Conservation (phyloP, 2,113 vertebrate species). For the Bos javanicus region DNA sequence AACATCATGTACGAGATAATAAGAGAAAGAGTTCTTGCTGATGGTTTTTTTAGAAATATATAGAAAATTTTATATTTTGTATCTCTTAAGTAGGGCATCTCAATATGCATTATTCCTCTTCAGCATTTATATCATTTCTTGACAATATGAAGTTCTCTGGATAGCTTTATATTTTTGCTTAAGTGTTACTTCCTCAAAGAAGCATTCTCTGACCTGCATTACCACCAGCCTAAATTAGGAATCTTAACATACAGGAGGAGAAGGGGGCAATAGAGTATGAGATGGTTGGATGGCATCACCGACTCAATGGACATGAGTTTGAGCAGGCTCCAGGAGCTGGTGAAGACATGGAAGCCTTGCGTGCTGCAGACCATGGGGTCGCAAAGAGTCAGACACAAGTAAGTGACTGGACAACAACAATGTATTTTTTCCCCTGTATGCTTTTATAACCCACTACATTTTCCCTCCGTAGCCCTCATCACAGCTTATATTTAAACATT, state of each 20-base stretch:
- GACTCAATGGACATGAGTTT: not conserved
- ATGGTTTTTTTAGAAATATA: not conserved
- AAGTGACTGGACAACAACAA: not conserved
- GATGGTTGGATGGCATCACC: not conserved
- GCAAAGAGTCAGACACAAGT: not conserved
- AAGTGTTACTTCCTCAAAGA: not conserved
- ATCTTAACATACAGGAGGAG: not conserved
- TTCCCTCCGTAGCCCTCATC: not conserved
- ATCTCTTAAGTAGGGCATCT: not conserved
- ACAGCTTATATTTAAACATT: not conserved
- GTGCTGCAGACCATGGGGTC: not conserved
- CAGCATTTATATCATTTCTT: not conserved
- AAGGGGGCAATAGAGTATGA: not conserved
- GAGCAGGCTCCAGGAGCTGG: not conserved
- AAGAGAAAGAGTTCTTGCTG: not conserved
- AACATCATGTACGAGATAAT: not conserved
- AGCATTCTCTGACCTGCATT: not conserved
- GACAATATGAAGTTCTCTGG: not conserved
- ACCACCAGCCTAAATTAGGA: not conserved
- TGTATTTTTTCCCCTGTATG: not conserved
- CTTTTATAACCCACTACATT: not conserved
- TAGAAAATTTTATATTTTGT: not conserved
- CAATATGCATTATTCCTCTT: not conserved
- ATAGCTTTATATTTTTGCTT: not conserved
- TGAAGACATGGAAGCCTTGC: not conserved